Conservation (phyloP, 2,888 invertebrate species). For the Scaptodrosophila latifasciaeformis region DNA sequence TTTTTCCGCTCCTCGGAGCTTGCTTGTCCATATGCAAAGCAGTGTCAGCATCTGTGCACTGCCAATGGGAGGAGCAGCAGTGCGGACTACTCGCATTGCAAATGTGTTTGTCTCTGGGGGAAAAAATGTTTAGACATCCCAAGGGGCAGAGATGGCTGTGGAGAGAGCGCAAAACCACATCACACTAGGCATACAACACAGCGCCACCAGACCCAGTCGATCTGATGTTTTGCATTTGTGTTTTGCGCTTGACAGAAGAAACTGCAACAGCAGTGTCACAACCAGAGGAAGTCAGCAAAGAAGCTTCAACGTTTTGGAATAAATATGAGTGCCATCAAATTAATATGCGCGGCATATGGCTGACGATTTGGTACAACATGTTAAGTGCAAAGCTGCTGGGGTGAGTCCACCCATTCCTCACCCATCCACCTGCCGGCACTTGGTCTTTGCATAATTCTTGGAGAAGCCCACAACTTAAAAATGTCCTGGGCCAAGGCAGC, state of each 20-base stretch:
- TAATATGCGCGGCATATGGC: constrained; percentile 69
- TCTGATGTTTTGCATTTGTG: neutral
- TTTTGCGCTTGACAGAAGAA: constrained; percentile 10
- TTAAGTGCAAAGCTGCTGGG: constrained; percentile 53
- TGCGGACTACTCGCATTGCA: constrained; percentile 41
- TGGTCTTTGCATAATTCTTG: constrained; percentile 48
- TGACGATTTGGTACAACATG: constrained; percentile 70
- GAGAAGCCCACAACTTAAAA: neutral
- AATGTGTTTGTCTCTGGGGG: constrained; percentile 46
- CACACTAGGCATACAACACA: neutral
- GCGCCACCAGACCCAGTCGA: neutral
- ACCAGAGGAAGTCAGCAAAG: constrained; percentile 33
- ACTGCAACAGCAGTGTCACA: constrained; percentile 21
- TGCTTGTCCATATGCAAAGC: constrained; percentile 56
- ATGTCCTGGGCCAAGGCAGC: neutral
- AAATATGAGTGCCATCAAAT: constrained; percentile 70
- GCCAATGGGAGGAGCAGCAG: constrained; percentile 8
- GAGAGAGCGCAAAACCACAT: constrained; percentile 22
- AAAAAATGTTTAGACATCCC: constrained; percentile 61
- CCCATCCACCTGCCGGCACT: neutral
- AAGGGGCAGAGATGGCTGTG: too few relatives aligned
- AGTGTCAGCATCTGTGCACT: constrained; percentile 49
- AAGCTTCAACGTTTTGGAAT: constrained; percentile 46
- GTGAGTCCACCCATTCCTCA: constrained; percentile 2
- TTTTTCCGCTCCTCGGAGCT: constrained; percentile 8